Evolutionary conservation across 2,113 vertebrate species (phyloP).

Genomic region (Lagenorhynchus albirostris): DNA sequence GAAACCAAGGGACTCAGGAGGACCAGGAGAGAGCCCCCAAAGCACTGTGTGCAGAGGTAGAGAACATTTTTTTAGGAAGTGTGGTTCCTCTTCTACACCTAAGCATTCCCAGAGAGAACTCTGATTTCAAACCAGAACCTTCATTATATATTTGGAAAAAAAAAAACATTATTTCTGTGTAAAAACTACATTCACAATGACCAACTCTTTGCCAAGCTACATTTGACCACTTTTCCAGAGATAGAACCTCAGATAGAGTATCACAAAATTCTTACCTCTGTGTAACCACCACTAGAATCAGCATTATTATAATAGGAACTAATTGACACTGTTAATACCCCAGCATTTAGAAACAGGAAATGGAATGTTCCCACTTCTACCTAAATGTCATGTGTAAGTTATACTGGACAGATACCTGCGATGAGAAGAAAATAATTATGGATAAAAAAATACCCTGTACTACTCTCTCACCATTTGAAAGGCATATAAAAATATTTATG

Average conservation of each 20-base stretch:
- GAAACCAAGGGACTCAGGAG: not conserved
- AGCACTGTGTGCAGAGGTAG: not conserved
- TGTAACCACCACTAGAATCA: not conserved
- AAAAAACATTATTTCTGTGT: not conserved
- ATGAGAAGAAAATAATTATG: constrained; percentile 55
- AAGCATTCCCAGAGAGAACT: not conserved
- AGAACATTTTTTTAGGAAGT: not conserved
- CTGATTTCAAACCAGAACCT: not conserved
- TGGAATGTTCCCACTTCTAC: constrained; percentile 48
- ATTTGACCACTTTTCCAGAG: not conserved
- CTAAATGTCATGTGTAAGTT: constrained; percentile 64
- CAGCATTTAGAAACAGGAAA: constrained; percentile 12
- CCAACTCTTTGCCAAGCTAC: not conserved
- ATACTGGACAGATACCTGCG: not conserved
- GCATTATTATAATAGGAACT: not conserved
- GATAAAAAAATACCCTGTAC: not conserved
- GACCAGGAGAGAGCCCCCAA: not conserved
- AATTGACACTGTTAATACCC: not conserved
- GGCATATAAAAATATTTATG: constrained; percentile 69
- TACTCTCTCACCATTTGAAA: constrained; percentile 49
- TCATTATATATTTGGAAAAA: not conserved
- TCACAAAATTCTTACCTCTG: not conserved
- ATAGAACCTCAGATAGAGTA: not conserved
- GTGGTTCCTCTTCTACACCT: not conserved
- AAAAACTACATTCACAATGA: not conserved